phyloP scores from a whole-genome alignment of 1,140 invertebrate genomes.

The Papilio xuthus region DNA sequence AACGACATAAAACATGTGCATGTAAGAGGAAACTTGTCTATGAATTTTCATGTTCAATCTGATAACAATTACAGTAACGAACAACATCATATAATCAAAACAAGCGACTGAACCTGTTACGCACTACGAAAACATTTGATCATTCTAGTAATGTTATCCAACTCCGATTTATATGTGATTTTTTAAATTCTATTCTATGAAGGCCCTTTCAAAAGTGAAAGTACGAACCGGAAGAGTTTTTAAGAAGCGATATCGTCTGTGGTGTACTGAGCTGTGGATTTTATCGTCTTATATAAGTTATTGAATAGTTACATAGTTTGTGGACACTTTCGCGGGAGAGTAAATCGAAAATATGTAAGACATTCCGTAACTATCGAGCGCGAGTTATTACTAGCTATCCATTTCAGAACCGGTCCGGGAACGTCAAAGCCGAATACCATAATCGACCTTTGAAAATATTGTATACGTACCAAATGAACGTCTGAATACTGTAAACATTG shows the following conservation, averaged over 20 bases:
- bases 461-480: background rate
- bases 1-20: background rate
- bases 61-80: background rate
- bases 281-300: background rate
- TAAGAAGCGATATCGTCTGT: background rate
- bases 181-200: constrained; percentile 6
- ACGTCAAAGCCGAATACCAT: constrained; percentile 17
- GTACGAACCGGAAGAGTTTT: constrained; percentile 22
- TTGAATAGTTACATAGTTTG: background rate
- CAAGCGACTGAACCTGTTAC: background rate
- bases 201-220: constrained; percentile 33
- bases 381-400: background rate
- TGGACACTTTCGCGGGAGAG: constrained; percentile 4
- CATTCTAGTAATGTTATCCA: background rate
- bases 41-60: background rate
- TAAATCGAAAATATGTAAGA: constrained; percentile 15
- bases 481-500: background rate
- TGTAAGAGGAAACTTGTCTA: background rate
- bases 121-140: background rate
- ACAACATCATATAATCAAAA: too few species aligned
- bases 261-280: background rate
- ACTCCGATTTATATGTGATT: background rate
- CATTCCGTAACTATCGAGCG: constrained; percentile 21
- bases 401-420: constrained; percentile 23
- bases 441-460: constrained; percentile 14